Base-by-base conservation (phyloP, 2,888 invertebrate genomes). In the Morpho achilles region DNA sequence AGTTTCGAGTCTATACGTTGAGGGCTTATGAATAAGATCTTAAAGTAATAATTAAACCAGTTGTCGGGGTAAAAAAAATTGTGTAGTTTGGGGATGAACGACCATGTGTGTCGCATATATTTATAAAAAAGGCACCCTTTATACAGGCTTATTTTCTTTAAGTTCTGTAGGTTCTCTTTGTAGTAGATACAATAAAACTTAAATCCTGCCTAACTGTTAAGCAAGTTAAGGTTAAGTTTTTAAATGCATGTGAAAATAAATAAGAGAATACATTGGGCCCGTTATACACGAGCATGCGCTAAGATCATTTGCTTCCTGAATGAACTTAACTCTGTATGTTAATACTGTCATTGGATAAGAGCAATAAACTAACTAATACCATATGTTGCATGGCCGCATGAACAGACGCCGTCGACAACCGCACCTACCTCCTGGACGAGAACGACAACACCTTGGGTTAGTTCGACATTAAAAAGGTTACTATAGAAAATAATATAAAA, bases 401-500 rank as follows among this genome's bases (percentile, higher is more conserved):
- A 72, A 87, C 91, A 92, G 92, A 92, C 91, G 94, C 94, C 79
- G 93, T 95, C 84, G 94, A 94, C 92, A 95, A 95, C 91, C 93
- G 93, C 90, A 94, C 94, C 86, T 95, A 95, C 91, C 94, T 94
- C 89, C 93, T 93, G 79, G 95, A 95, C 90, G 93, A 94, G 89
- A 94, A 94, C 90, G 93, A 92, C 89, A 94, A 94, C 87, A 79
- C 87, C 73, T 83, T 87, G 81, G 92, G 93, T 88, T 86, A 76
- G 84, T 91, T 80, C 82, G 80, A 74, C 75, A 66, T 62, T 64
- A 7, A 47, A 53, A 54, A 54, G 54, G 54, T 54, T 42, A 54
- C 41, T 54, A 54, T 42, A 54, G 53, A 43, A 23, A n/a, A 48
- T 48, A 39, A 39, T n/a, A 48, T 32, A 32, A 32, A 32, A 32